Conservation (phyloP, 2,113 vertebrate genomes). For the Neofelis nebulosa region DNA sequence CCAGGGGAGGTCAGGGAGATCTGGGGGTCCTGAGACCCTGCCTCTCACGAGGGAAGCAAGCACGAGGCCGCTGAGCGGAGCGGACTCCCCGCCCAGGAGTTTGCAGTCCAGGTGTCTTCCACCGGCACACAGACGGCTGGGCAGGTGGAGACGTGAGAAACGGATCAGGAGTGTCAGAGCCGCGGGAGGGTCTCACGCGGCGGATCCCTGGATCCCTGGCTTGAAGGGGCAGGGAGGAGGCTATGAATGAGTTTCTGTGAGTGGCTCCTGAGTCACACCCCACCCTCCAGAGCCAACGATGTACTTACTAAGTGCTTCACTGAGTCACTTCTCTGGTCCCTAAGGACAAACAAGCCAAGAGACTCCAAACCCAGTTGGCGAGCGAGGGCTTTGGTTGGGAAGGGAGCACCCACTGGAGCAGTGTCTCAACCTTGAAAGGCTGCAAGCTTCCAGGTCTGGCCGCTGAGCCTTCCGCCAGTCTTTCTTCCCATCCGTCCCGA, state of each 20-base stretch:
- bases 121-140: background rate
- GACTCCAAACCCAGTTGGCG: slow-evolving; percentile 8
- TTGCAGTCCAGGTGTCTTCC: background rate
- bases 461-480: background rate
- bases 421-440: background rate
- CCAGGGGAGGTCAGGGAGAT: background rate
- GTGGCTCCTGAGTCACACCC: slow-evolving; percentile 62
- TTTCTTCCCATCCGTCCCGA: background rate
- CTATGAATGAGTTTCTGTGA: background rate
- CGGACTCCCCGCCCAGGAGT: background rate
- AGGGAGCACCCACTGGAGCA: background rate
- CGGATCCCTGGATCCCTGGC: background rate
- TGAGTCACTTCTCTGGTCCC: slow-evolving; percentile 70
- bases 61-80: background rate
- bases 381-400: background rate
- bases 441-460: background rate
- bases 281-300: background rate
- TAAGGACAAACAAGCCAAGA: slow-evolving; percentile 26
- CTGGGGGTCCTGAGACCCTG: background rate
- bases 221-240: background rate
- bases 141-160: background rate
- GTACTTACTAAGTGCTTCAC: background rate
- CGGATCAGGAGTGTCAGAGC: background rate
- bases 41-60: background rate
- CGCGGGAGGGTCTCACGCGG: background rate